Percentiles rank a stretch among this genome's conserved stretches.
phyloP scores from a whole-genome alignment of 2,888 invertebrate genomes.

The Coenonympha glycerion region DNA sequence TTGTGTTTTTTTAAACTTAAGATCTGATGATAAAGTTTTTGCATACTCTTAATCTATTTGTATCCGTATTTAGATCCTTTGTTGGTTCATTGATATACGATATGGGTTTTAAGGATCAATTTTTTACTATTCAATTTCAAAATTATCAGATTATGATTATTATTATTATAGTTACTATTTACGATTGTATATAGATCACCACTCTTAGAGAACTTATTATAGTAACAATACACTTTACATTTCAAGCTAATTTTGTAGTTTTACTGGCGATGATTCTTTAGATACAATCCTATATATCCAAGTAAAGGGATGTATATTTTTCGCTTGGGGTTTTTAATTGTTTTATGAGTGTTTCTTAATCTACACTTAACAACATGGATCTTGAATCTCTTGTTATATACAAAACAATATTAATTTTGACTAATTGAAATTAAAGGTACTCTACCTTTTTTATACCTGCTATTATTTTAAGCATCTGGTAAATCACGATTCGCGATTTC shows the following conservation, averaged over 20 bases:
- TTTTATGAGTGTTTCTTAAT: no score
- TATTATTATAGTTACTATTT: no score
- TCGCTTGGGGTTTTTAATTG: no score
- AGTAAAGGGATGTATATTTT: no score
- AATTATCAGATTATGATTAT: not conserved
- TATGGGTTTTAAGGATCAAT: not conserved
- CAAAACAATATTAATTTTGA: not conserved
- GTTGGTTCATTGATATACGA: not conserved
- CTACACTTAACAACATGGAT: no score
- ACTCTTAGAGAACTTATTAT: no score
- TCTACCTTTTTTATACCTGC: not conserved
- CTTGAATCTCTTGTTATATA: not conserved
- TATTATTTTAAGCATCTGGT: slow-evolving; percentile 2
- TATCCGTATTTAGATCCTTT: not conserved
- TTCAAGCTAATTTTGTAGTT: no score
- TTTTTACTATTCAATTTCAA: not conserved
- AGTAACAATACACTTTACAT: no score
- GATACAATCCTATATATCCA: no score
- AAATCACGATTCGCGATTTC: not conserved
- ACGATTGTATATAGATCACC: no score
- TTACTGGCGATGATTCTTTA: no score
- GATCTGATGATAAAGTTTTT: slow-evolving; percentile 3
- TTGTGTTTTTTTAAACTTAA: slow-evolving; percentile 40
- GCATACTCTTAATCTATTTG: slow-evolving; percentile 1
- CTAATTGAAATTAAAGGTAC: slow-evolving; percentile 1